Base-by-base conservation (phyloP, 2,888 invertebrate species). In the Drosophila barbarae region DNA sequence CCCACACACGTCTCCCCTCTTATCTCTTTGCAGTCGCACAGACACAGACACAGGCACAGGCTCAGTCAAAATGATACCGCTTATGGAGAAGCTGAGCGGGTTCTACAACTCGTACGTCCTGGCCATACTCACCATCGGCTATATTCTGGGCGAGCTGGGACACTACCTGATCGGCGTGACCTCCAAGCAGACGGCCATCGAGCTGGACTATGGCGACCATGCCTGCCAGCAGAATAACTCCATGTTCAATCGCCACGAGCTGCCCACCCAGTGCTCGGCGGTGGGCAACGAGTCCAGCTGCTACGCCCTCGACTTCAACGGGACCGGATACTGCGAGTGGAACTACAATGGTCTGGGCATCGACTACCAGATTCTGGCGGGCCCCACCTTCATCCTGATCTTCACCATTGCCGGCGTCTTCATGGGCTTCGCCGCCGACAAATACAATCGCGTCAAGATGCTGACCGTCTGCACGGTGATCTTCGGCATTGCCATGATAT, bases 311-410 rank as follows among this genome's bases (percentile, higher is more conserved):
- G 91, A 91, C 57, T 77, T 94, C 50, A 95, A 95, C 81, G 95
- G 94, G 0, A 93, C 93, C 0, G 86, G 90, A 7, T 95, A 95
- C 88, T 98, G 98, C 90, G 95, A 95, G 86, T 98, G 97, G 97
- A 95, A 94, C 86, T 96, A 96, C 91, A 97, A 96, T 86, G 98
- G 98, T 0, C 91, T 97, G 56, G 98, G 97, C 12, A 91, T 96
- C 67, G 96, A 96, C 87, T 98, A 98, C 90, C 97, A 98, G 90
- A 93, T 97, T 70, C 90, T 98, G 67, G 97, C 97, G 1, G 98
- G 98, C 0, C 97, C 98, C 0, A 95, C 95, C 73, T 98, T 96
- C 90, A 97, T 98, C 87, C 94, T 96, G 2, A 94, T 97, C 35
- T 98, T 95, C 90, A 97, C 97, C 0, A 91, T 98, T 49, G 94